phyloP scores from a whole-genome alignment of 2,113 vertebrate species.

The Apeltes quadracus region DNA sequence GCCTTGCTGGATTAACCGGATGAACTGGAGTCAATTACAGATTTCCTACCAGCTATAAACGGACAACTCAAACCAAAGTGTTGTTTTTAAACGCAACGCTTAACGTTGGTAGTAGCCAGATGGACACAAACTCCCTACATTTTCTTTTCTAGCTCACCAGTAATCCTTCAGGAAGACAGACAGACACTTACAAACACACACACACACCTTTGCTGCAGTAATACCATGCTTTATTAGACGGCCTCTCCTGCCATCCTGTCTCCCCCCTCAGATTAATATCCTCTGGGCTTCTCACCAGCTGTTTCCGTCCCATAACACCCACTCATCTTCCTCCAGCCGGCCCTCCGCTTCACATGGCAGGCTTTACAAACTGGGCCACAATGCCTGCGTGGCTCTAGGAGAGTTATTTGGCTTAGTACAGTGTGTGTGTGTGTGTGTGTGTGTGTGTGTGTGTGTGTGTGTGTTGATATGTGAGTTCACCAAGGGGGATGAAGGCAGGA shows the following conservation, averaged over 20 bases:
- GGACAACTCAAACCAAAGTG: neutral
- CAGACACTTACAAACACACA: slow-evolving; percentile 27
- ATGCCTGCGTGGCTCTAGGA: slow-evolving; percentile 36
- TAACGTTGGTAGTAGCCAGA: slow-evolving; percentile 29
- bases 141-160: slow-evolving; percentile 37
- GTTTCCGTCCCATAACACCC: slow-evolving; percentile 76
- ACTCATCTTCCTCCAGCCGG: slow-evolving; percentile 67
- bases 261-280: slow-evolving; percentile 75
- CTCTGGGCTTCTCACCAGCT: slow-evolving; percentile 74
- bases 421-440: slow-evolving; percentile 10
- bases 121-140: slow-evolving; percentile 45
- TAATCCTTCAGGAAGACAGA: slow-evolving; percentile 68
- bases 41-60: slow-evolving; percentile 27
- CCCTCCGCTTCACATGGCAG: slow-evolving; percentile 59
- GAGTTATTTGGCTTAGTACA: slow-evolving; percentile 10
- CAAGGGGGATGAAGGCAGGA: neutral
- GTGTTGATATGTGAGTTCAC: slow-evolving; percentile 14
- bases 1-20: slow-evolving; percentile 19
- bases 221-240: slow-evolving; percentile 74
- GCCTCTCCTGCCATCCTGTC: slow-evolving; percentile 76
- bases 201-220: slow-evolving; percentile 63
- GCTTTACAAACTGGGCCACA: slow-evolving; percentile 42
- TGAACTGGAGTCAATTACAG: slow-evolving; percentile 33
- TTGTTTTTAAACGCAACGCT: neutral
- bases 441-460: slow-evolving; percentile 23